Conservation (phyloP, 2,113 vertebrate genomes). For the Egretta garzetta region DNA sequence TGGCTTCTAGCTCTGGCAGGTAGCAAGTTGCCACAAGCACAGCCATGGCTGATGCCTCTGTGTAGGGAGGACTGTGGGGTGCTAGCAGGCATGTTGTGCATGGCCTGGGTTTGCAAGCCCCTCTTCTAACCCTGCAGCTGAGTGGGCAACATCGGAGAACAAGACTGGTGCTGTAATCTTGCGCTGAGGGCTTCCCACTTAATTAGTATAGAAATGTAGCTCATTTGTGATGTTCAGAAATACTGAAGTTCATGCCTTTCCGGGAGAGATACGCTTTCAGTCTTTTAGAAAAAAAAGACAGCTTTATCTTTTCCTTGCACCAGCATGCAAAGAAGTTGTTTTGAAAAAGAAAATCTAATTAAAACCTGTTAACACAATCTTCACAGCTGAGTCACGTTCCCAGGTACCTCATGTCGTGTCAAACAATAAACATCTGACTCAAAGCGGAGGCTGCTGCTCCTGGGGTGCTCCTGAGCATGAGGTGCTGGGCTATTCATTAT, state of each 20-base stretch:
- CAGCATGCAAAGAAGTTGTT: background rate
- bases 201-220: background rate
- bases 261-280: background rate
- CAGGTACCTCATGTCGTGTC: background rate
- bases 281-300: background rate
- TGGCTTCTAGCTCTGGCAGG: background rate
- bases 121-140: background rate
- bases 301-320: background rate
- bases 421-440: background rate
- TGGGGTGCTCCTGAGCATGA: background rate
- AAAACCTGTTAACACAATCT: background rate
- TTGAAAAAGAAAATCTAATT: slow-evolving; percentile 26
- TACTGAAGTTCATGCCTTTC: background rate
- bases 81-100: accelerated
- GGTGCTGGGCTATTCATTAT: background rate
- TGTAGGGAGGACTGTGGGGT: background rate
- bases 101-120: background rate
- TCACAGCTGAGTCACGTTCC: background rate
- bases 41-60: background rate
- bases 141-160: background rate
- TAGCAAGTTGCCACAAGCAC: background rate
- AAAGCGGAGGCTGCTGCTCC: background rate
- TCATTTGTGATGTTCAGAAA: background rate
- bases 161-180: background rate
- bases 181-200: background rate